A percentile compares a stretch with the other conserved stretches of the same genome.
phyloP scores from a whole-genome alignment of 2,113 vertebrate genomes.

The Aptenodytes forsteri region DNA sequence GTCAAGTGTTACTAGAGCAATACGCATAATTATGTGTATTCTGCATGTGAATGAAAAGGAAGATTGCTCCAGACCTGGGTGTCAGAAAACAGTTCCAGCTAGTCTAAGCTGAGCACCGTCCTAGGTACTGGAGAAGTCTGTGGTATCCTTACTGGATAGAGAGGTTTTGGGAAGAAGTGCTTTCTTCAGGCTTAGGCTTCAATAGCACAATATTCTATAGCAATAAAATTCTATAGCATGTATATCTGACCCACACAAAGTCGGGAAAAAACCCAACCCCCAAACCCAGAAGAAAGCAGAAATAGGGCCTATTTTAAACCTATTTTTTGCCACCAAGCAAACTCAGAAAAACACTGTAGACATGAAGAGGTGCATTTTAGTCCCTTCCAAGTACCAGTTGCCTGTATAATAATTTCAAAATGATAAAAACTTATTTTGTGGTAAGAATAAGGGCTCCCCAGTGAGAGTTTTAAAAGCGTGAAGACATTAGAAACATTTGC shows the following conservation, averaged over 20 bases:
- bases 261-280: not conserved
- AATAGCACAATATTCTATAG: not conserved
- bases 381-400: not conserved
- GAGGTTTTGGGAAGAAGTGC: not conserved
- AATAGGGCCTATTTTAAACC: not conserved
- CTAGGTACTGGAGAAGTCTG: not conserved
- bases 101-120: not conserved
- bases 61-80: not conserved
- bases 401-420: not conserved
- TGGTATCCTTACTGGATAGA: not conserved
- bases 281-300: not conserved
- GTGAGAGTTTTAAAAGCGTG: conserved; percentile 7
- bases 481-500: conserved; percentile 26
- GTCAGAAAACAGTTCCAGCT: not conserved
- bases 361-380: not conserved
- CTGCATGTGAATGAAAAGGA: not conserved
- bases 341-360: not conserved
- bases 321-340: not conserved
- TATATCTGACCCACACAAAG: not conserved
- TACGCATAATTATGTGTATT: not conserved
- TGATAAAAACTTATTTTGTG: not conserved
- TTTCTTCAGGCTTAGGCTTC: not conserved
- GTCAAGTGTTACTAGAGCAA: not conserved
- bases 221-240: not conserved
- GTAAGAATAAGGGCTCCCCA: not conserved